Evolutionary conservation across 2,797 vertebrate genomes (phyloP), one percentile per base, ranked within the genome.

Genomic region (Sebastes goodei): DNA sequence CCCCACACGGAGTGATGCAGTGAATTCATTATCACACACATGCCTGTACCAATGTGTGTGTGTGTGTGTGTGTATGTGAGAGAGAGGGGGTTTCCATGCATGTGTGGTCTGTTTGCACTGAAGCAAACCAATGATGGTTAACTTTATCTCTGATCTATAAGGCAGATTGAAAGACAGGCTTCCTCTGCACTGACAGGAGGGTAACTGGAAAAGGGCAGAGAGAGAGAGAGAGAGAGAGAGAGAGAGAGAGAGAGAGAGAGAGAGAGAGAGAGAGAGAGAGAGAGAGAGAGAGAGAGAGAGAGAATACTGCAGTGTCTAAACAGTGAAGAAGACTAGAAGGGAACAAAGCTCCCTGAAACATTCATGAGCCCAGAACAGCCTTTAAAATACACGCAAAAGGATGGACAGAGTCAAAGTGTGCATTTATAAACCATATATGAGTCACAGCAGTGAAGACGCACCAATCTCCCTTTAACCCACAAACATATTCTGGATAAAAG

Each of bases 1-100:
- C 93, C 92, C 91, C 93, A 91, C 68, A 73, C 94, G 91, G 94
- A 96, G 95, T 90, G 97, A 97, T 98, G 97, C 97, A 96, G 96
- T 91, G 95, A 78, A 94, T 93, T 88, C 84, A 91, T 90, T 93
- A 90, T 80, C 82, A 86, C 87, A 89, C 82, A 85, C 87, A 85
- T 72, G 75, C 80, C 59, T 73, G 65, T 57, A 63, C 27, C 20
- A 23, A 30, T 79, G 82, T 78, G 77, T 85, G 55, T 80, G 72
- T 66, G 33, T 59, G 10, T 38, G 57, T 80, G 56, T 35, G 33
- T 11, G 32, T 79, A 82, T 77, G 79, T 83, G 49, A 33, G 61
- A 38, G 38, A 15, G 7, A 75, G 14, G 4, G 14, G 20, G 5
- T 20, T 55, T 63, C 49, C 61, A 56, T 83, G 32, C 60, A 74